These are phyloP conservation scores for Pogonomyrmex barbatus DNA, from an alignment of 1,140 invertebrate genomes.

Conservation along the genomic window DNA sequence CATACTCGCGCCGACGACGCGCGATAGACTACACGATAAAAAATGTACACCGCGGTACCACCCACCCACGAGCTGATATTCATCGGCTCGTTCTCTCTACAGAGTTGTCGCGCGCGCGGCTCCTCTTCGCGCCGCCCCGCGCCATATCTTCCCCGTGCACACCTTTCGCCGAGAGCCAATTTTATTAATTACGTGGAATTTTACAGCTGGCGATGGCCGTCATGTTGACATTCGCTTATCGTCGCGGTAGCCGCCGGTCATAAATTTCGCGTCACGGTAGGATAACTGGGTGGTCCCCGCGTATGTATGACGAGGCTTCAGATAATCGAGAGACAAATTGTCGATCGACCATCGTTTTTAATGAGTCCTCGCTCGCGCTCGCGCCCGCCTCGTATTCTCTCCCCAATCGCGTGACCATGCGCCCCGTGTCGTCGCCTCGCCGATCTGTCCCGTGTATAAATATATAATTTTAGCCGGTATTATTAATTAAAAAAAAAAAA, in stretches of 20 bases:
- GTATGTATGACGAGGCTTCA: conserved; percentile 30
- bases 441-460: conserved; percentile 26
- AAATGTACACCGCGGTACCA: conserved; percentile 40
- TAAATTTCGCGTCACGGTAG: conserved; percentile 62
- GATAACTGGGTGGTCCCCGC: conserved; percentile 6
- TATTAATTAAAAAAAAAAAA: conserved; percentile 25
- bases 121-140: not conserved
- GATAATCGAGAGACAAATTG: conserved; percentile 62
- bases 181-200: conserved; percentile 63
- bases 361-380: conserved; percentile 32
- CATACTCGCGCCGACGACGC: conserved; percentile 1
- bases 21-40: conserved; percentile 60
- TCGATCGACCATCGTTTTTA: conserved; percentile 52
- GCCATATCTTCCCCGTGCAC: conserved; percentile 6
- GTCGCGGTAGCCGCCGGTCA: conserved; percentile 31
- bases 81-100: conserved; percentile 26
- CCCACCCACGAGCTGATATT: conserved; percentile 37
- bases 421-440: not conserved
- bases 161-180: conserved; percentile 3
- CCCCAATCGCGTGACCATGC: conserved; percentile 15
- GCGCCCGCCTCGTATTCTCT: not conserved
- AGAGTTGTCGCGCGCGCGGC: conserved; percentile 22
- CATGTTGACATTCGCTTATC: conserved; percentile 57
- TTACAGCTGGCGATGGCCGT: conserved; percentile 34
- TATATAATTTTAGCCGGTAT: conserved; percentile 9